Conservation (phyloP, 2,797 vertebrate species). For the Lepidocolaptes lacrymiger region DNA sequence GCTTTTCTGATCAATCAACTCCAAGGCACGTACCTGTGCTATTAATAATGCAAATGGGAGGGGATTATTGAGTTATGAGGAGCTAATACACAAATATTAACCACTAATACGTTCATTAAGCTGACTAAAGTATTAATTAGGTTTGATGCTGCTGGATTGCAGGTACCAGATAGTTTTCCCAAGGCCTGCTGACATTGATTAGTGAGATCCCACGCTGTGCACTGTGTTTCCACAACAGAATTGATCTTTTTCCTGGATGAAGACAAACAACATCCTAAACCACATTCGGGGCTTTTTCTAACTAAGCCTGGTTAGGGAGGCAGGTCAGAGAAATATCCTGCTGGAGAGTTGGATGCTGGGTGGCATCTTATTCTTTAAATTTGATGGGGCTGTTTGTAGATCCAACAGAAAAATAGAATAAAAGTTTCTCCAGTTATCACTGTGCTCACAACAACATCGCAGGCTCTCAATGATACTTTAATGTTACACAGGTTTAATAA, state of each 20-base stretch:
- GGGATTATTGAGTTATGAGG: constrained; percentile 42
- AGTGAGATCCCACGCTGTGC: constrained; percentile 48
- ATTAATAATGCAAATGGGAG: constrained; percentile 49
- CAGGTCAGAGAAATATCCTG: background rate
- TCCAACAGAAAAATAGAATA: background rate
- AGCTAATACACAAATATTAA: constrained; percentile 54
- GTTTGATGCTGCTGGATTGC: constrained; percentile 53
- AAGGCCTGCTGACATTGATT: constrained; percentile 56
- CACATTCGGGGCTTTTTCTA: background rate
- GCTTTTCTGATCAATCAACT: constrained; percentile 37
- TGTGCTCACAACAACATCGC: background rate
- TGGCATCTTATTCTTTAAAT: background rate
- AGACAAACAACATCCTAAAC: constrained; percentile 56
- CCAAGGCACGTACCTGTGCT: constrained; percentile 41
- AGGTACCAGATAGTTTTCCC: constrained; percentile 42
- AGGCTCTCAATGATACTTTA: background rate
- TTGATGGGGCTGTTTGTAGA: background rate
- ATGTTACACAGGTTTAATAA: background rate
- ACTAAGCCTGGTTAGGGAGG: background rate
- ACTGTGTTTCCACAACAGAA: constrained; percentile 65
- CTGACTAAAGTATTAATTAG: constrained; percentile 66
- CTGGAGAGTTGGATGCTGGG: background rate
- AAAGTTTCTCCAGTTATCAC: background rate
- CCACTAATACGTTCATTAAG: constrained; percentile 62
- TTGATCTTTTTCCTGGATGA: constrained; percentile 60